Evolutionary conservation across 2,797 vertebrate genomes (phyloP).

Genomic region (Caiman crocodilus): DNA sequence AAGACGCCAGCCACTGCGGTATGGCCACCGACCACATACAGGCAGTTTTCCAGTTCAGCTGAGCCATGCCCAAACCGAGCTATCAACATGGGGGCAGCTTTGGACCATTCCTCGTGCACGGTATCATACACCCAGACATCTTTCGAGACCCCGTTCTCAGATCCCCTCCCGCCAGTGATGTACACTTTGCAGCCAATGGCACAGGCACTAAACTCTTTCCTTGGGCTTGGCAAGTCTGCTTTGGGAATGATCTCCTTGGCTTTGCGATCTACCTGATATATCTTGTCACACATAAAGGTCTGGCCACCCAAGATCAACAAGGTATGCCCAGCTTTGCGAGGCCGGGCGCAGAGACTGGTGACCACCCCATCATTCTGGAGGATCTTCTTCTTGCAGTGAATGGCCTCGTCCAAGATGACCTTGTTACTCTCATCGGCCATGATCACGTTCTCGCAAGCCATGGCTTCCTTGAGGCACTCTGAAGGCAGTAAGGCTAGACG

Average conservation of each 20-base stretch:
- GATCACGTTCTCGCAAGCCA: conserved; percentile 90
- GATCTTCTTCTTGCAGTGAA: conserved; percentile 91
- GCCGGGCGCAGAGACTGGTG: conserved; percentile 91
- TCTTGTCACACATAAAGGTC: conserved; percentile 98
- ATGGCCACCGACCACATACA: conserved; percentile 94
- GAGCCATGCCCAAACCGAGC: conserved; percentile 96
- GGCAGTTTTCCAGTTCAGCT: conserved; percentile 91
- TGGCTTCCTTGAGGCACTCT: conserved; percentile 89
- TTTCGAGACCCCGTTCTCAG: conserved; percentile 94
- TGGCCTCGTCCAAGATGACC: conserved; percentile 91
- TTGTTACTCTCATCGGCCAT: conserved; percentile 88
- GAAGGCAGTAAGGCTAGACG: conserved; percentile 92
- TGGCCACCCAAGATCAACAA: conserved; percentile 94
- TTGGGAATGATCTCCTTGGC: conserved; percentile 96
- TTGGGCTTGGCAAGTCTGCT: conserved; percentile 92
- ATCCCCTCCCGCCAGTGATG: conserved; percentile 92
- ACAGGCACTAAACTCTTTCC: conserved; percentile 96
- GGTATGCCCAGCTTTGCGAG: conserved; percentile 93
- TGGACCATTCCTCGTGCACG: conserved; percentile 93
- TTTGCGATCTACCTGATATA: conserved; percentile 96
- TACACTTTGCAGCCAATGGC: conserved; percentile 96
- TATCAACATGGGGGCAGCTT: conserved; percentile 94
- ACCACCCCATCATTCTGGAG: conserved; percentile 92
- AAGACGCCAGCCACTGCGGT: conserved; percentile 93
- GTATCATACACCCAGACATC: conserved; percentile 97